A percentile compares a stretch with the other conserved stretches of the same genome.
Conservation (phyloP, 2,797 vertebrate genomes). For the Eptatretus atami region DNA sequence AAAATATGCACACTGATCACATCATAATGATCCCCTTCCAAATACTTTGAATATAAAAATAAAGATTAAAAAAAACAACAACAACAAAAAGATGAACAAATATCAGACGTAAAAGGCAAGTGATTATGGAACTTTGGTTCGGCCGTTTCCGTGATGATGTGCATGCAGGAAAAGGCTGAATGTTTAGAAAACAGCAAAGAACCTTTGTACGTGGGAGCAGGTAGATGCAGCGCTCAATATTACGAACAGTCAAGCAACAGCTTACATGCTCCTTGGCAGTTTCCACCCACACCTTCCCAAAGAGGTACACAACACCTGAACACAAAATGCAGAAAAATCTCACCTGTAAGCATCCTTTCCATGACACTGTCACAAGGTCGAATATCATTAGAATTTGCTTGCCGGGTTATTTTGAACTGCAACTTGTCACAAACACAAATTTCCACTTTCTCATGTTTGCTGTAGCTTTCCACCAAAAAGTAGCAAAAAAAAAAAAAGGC, state of each 20-base stretch:
- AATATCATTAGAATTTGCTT: too few species aligned
- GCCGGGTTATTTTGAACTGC: too few species aligned
- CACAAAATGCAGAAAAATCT: conserved; percentile 3
- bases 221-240: conserved; percentile 64
- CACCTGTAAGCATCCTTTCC: too few species aligned
- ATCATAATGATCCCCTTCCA: too few species aligned
- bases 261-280: conserved; percentile 42
- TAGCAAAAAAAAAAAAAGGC: too few species aligned
- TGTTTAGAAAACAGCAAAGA: conserved; percentile 10
- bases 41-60: too few species aligned
- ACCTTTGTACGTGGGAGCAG: conserved; percentile 60
- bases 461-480: too few species aligned
- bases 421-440: too few species aligned
- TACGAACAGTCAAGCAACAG: conserved; percentile 72
- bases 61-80: too few species aligned
- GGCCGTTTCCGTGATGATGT: background rate
- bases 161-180: background rate
- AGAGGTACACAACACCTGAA: conserved; percentile 65
- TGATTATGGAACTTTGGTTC: background rate
- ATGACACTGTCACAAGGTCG: too few species aligned
- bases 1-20: conserved; percentile 6
- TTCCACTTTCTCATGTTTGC: too few species aligned
- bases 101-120: background rate
- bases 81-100: too few species aligned
- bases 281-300: conserved; percentile 88